Evolutionary conservation across 2,888 invertebrate genomes (phyloP).

Genomic region (Hirudinaria manillensis): DNA sequence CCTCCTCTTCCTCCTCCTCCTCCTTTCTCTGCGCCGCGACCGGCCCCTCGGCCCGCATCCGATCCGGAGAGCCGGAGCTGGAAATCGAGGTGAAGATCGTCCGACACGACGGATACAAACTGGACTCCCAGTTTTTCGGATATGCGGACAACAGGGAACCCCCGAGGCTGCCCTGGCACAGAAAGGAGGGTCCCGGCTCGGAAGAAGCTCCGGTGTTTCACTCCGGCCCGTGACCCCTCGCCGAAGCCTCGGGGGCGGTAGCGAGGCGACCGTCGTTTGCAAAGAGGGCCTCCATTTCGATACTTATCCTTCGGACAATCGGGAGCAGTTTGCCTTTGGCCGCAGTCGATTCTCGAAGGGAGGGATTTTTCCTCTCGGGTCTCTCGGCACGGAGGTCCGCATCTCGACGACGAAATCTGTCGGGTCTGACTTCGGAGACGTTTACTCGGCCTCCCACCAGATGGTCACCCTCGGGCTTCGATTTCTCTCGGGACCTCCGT

Average conservation of each 20-base stretch:
- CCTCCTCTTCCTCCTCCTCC: no score
- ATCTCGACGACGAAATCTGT: no score
- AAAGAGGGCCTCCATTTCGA: no score
- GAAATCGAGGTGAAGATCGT: conserved; percentile 1
- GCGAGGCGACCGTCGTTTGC: background rate
- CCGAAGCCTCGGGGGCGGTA: background rate
- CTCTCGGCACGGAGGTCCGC: no score
- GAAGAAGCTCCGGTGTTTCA: background rate
- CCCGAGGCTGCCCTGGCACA: conserved; percentile 8
- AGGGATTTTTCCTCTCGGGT: no score
- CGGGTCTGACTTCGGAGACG: no score
- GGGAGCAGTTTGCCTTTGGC: background rate
- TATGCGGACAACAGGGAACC: background rate
- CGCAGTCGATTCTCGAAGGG: no score
- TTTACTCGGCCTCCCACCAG: no score
- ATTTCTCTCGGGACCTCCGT: no score
- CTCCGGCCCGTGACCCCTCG: background rate
- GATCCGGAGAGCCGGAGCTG: background rate
- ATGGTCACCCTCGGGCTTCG: no score
- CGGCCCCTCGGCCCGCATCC: background rate
- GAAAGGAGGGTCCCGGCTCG: background rate
- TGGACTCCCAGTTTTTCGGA: conserved; percentile 4
- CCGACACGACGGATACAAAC: background rate
- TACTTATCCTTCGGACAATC: no score
- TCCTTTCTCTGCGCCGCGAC: no score